phyloP scores from a whole-genome alignment of 1,140 invertebrate species.

The Ooceraea biroi region DNA sequence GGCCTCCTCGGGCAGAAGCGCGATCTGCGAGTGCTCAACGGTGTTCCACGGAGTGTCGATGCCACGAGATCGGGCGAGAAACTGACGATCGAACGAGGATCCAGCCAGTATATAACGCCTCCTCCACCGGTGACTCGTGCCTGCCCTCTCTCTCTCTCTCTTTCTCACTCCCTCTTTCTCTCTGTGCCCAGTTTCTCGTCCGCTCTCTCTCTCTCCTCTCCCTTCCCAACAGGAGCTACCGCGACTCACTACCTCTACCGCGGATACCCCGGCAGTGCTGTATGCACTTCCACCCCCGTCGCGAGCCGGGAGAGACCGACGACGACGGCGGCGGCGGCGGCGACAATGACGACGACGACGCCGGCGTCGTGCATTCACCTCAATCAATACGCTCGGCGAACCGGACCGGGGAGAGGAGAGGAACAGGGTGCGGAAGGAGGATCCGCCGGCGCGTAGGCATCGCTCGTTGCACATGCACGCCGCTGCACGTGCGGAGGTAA shows the following conservation, averaged over 20 bases:
- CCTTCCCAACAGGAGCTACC: slow-evolving; percentile 42
- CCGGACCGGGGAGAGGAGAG: slow-evolving; percentile 53
- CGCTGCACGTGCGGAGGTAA: slow-evolving; percentile 70
- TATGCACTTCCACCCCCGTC: slow-evolving; percentile 68
- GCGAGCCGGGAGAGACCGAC: slow-evolving; percentile 49
- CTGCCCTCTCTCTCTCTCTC: slow-evolving; percentile 61
- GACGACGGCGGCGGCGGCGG: slow-evolving; percentile 74
- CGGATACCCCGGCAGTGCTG: slow-evolving; percentile 49
- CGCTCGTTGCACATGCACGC: slow-evolving; percentile 64
- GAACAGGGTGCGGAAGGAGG: slow-evolving; percentile 13
- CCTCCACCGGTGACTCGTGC: slow-evolving; percentile 64
- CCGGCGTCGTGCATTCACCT: slow-evolving; percentile 84
- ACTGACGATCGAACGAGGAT: slow-evolving; percentile 77
- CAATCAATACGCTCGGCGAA: slow-evolving; percentile 82
- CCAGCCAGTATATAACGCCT: slow-evolving; percentile 75
- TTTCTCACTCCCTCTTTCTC: background rate
- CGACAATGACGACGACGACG: slow-evolving; percentile 70
- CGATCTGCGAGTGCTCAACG: slow-evolving; percentile 23
- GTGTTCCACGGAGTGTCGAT: background rate
- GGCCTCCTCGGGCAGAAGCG: background rate
- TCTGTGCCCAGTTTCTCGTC: slow-evolving; percentile 11
- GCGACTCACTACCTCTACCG: slow-evolving; percentile 47
- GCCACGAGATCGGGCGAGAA: slow-evolving; percentile 73
- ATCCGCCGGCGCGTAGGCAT: slow-evolving; percentile 49
- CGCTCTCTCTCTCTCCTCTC: slow-evolving; percentile 25